These are phyloP conservation scores for Tonatia bakeri DNA, from an alignment of 2,113 vertebrate genomes.

Conservation along the genomic window DNA sequence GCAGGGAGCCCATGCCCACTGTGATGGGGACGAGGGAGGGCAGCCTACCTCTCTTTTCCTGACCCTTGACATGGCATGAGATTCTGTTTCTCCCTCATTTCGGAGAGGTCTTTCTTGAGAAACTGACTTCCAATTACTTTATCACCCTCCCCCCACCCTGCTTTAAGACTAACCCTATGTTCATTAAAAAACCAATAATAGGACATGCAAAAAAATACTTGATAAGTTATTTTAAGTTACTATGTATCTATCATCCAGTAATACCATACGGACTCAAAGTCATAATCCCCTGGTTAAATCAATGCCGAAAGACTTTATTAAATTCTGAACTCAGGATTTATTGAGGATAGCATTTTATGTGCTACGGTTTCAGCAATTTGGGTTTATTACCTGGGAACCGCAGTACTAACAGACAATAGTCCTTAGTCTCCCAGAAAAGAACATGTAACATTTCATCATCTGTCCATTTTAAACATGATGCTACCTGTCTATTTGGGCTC, in stretches of 20 bases:
- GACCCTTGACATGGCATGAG: neutral
- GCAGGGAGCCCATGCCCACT: neutral
- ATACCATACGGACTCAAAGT: neutral
- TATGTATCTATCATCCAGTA: neutral
- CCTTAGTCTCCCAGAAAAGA: neutral
- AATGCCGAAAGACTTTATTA: neutral
- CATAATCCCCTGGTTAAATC: neutral
- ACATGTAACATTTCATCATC: neutral
- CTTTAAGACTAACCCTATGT: neutral
- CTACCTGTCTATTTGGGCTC: neutral
- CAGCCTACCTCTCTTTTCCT: neutral
- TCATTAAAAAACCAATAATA: neutral
- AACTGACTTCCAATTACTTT: neutral
- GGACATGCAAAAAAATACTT: neutral
- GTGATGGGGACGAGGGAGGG: fast-evolving
- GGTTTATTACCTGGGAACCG: neutral
- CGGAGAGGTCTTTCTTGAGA: neutral
- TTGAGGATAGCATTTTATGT: neutral
- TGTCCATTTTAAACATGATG: conserved; percentile 10
- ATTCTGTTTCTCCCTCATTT: neutral
- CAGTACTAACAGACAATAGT: neutral
- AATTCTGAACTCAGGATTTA: neutral
- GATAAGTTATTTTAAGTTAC: neutral
- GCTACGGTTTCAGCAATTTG: neutral
- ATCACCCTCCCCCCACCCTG: neutral